Evolutionary conservation across 2,888 invertebrate genomes (phyloP).

Genomic region (Lymantria dispar): DNA sequence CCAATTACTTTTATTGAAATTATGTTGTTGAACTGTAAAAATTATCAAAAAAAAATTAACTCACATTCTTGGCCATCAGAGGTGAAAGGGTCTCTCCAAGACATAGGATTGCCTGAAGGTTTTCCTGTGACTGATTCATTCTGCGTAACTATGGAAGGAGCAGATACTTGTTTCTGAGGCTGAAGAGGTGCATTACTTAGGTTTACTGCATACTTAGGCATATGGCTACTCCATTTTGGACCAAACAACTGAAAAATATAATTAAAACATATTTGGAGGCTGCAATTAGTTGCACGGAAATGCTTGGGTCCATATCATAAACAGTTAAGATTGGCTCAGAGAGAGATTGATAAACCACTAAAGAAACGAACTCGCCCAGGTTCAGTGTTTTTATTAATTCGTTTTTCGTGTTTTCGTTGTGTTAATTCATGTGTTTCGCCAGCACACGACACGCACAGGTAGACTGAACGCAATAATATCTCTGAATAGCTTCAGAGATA

Average conservation of each 20-base stretch:
- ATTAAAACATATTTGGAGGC: not conserved
- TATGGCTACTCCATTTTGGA: slow-evolving; percentile 89
- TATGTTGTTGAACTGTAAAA: slow-evolving; percentile 11
- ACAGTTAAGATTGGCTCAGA: too few relatives aligned
- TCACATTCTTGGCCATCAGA: slow-evolving; percentile 77
- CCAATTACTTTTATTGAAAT: slow-evolving; percentile 20
- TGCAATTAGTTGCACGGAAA: too few relatives aligned
- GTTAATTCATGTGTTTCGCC: too few relatives aligned
- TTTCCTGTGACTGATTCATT: slow-evolving; percentile 50
- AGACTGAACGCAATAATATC: too few relatives aligned
- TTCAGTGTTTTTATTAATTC: too few relatives aligned
- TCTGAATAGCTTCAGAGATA: too few relatives aligned
- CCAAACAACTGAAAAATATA: slow-evolving; percentile 86
- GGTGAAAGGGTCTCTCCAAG: slow-evolving; percentile 70
- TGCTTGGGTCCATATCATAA: too few relatives aligned
- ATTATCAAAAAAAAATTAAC: slow-evolving; percentile 30
- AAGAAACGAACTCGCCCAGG: too few relatives aligned
- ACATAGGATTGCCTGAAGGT: slow-evolving; percentile 38
- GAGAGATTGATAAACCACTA: too few relatives aligned
- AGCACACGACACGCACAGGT: too few relatives aligned
- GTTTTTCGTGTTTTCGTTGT: too few relatives aligned
- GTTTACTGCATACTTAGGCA: slow-evolving; percentile 94
- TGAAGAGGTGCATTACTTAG: slow-evolving; percentile 89
- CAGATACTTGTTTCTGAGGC: slow-evolving; percentile 86
- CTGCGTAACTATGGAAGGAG: slow-evolving; percentile 31